Base-by-base conservation (phyloP, 2,888 invertebrate genomes). In the Ephialtes manifestator region DNA sequence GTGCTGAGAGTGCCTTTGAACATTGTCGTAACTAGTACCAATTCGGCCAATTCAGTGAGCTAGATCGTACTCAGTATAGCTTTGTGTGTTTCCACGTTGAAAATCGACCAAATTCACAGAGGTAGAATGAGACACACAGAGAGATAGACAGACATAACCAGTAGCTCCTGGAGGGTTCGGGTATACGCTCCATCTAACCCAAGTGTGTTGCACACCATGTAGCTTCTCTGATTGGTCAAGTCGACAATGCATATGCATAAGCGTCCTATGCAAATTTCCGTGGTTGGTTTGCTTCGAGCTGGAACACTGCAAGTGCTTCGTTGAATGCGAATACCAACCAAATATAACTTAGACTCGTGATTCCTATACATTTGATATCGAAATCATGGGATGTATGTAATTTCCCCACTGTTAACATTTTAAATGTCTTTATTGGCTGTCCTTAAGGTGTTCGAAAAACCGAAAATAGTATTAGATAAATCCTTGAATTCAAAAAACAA, bases 211-310 rank as follows among this genome's bases (percentile, higher is more conserved):
- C 82, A 76, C 65, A 68, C 65, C 70, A 77, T 85, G 79, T 81
- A 55, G 72, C 81, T 81, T 51, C 83, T 83, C 86, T 87, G 87
- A 88, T 88, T 88, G 88, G 87, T 88, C 88, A 87, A 88, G 87
- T 88, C 83, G 75, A 74, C 83, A 31, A 85, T 88, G 86, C 88
- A 87, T 88, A 88, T 88, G 86, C 87, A 88, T 87, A 85, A 85
- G 87, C 86, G 81, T 39, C 81, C 81, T 87, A 88, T 88, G 88
- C 86, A 86, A 88, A 88, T 88, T 75, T 63, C 46, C 35, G 68
- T 55, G 68, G 68, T 68, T 53, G 71, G 51, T 18, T 48, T 8
- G 46, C 43, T 24, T 46, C 43, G 60, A 46, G 74, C 18, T 18
- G 18, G 74, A 70, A 72, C 78, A 71, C 31, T 43, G 70, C 60